Evolutionary conservation across 2,113 vertebrate species (phyloP).

Genomic region (Tupaia tana): DNA sequence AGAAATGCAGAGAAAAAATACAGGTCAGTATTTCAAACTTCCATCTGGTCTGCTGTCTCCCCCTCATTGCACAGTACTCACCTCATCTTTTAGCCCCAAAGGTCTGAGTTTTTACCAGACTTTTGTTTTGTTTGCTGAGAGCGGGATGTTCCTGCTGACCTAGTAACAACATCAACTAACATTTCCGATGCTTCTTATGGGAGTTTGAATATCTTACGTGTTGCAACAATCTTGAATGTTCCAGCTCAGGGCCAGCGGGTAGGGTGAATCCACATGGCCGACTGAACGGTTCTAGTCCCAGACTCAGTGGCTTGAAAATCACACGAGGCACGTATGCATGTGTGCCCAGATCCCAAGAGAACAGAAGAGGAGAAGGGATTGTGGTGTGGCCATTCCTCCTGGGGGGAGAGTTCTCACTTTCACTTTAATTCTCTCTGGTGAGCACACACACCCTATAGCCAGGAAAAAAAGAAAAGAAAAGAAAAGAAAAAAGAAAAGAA

Average conservation of each 20-base stretch:
- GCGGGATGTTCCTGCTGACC: background rate
- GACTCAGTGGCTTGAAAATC: too few species aligned
- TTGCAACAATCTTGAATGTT: background rate
- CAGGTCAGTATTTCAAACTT: background rate
- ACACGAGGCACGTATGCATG: too few species aligned
- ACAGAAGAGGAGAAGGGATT: too few species aligned
- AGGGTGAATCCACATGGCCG: too few species aligned
- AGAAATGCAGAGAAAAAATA: rapidly evolving
- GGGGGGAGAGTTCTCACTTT: too few species aligned
- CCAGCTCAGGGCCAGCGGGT: background rate
- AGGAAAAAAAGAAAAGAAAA: too few species aligned
- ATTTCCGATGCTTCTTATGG: background rate
- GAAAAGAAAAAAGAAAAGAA: too few species aligned
- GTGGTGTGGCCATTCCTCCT: too few species aligned
- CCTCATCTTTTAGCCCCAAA: background rate
- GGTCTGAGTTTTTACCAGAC: background rate
- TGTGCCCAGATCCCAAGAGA: too few species aligned
- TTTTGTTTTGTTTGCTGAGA: background rate
- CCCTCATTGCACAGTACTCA: background rate
- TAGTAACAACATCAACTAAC: background rate
- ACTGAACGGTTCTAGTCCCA: too few species aligned
- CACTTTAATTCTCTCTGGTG: too few species aligned
- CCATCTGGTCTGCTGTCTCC: background rate
- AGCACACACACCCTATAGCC: too few species aligned
- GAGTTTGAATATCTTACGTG: background rate